These are phyloP conservation scores for Pachyseris speciosa DNA, from an alignment of 64 coral and sea anemone genomes.

Conservation along the genomic window DNA sequence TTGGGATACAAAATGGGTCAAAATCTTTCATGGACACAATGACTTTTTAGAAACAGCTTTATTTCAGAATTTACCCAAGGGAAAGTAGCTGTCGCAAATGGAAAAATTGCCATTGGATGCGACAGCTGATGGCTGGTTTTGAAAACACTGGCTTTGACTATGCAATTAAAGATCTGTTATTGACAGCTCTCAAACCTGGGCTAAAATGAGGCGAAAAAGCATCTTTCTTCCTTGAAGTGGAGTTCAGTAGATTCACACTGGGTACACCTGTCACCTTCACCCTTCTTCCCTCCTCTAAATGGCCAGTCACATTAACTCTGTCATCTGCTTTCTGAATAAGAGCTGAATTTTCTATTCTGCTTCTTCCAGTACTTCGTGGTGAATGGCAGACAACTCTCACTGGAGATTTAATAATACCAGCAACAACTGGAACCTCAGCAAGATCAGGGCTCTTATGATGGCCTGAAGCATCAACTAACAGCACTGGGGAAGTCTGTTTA, in stretches of 20 bases:
- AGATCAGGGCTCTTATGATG: conserved; percentile 65
- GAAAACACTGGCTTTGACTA: too few species aligned
- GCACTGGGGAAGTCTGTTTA: conserved; percentile 59
- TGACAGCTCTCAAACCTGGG: background rate
- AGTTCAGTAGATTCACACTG: conserved; percentile 37
- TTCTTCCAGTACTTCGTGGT: conserved; percentile 42
- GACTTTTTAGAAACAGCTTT: too few species aligned
- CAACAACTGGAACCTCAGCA: conserved; percentile 88
- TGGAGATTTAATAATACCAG: conserved; percentile 74
- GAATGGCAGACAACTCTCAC: conserved; percentile 92
- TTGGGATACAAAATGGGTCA: too few species aligned
- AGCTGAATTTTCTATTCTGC: conserved; percentile 2
- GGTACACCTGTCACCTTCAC: conserved; percentile 71
- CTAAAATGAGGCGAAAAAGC: conserved; percentile 18
- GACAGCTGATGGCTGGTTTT: too few species aligned
- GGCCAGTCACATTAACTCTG: conserved; percentile 15
- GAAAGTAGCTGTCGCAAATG: too few species aligned
- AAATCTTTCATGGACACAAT: too few species aligned
- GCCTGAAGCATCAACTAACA: conserved; percentile 74
- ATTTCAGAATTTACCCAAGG: too few species aligned
- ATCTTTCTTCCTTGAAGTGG: conserved; percentile 28
- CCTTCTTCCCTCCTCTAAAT: conserved; percentile 55
- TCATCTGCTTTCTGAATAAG: conserved; percentile 11
- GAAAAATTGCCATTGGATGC: too few species aligned
- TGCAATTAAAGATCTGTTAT: too few species aligned